Evolutionary conservation across 2,888 invertebrate species (phyloP).

Genomic region (Aricia artaxerxes): DNA sequence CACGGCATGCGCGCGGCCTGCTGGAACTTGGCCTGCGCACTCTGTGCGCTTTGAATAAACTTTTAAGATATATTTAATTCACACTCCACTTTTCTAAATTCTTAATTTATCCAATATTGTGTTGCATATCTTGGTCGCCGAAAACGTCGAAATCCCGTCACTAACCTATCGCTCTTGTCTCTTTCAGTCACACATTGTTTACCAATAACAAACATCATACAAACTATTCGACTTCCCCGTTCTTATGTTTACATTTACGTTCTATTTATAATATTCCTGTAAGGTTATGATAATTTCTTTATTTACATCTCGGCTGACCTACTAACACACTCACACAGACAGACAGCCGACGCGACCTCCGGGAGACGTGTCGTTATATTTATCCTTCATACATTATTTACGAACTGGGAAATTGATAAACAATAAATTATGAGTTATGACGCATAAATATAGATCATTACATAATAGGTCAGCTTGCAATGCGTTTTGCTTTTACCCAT

Average conservation of each 20-base stretch:
- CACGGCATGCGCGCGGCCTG: too few relatives aligned
- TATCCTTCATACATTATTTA: neutral
- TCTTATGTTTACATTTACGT: neutral
- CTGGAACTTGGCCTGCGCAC: too few relatives aligned
- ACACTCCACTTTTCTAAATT: too few relatives aligned
- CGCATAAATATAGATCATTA: neutral
- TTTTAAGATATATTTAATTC: too few relatives aligned
- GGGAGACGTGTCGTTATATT: neutral
- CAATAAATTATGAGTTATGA: neutral
- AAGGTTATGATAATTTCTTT: conserved; percentile 1
- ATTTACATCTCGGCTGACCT: conserved; percentile 11
- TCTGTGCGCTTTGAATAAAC: too few relatives aligned
- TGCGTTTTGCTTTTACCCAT: too few relatives aligned
- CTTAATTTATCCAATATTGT: too few relatives aligned
- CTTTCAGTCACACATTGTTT: neutral
- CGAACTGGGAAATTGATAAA: neutral
- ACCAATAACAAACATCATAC: neutral
- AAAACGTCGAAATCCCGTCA: too few relatives aligned
- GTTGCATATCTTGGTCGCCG: too few relatives aligned
- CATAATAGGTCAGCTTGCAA: too few relatives aligned
- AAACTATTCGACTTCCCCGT: neutral
- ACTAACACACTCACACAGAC: neutral
- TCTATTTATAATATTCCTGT: neutral
- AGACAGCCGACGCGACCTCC: neutral
- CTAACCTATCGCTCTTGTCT: too few relatives aligned